These are phyloP conservation scores for Blastobasis adustella DNA, from an alignment of 2,888 invertebrate species.

Conservation along the genomic window DNA sequence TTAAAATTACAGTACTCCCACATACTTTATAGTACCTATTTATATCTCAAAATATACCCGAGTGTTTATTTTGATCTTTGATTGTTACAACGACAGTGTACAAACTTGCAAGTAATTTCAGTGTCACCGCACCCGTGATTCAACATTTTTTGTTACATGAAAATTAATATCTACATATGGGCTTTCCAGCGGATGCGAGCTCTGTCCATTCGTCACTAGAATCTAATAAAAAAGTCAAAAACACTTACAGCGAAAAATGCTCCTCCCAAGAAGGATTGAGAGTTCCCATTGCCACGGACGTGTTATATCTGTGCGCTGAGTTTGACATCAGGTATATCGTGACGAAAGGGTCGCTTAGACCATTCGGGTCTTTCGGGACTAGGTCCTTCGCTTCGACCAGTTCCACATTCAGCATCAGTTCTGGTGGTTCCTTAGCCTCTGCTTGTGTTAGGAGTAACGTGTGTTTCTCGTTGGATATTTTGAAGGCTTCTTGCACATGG, in stretches of 20 bases:
- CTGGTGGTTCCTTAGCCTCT: constrained; percentile 87
- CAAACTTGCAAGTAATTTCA: too few species aligned
- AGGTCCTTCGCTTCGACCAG: constrained; percentile 91
- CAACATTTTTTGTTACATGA: too few species aligned
- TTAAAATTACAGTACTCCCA: too few species aligned
- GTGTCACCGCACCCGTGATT: too few species aligned
- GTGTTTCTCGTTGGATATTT: constrained; percentile 85
- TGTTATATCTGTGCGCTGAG: constrained; percentile 86
- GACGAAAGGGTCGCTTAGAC: constrained; percentile 98
- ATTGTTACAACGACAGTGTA: too few species aligned
- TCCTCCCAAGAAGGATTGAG: constrained; percentile 97
- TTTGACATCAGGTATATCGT: constrained; percentile 90
- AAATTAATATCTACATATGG: too few species aligned
- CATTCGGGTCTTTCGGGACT: constrained; percentile 89
- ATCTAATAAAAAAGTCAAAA: not conserved
- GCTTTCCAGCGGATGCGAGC: too few species aligned
- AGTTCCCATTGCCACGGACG: constrained; percentile 92
- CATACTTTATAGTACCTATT: too few species aligned
- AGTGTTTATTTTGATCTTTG: too few species aligned
- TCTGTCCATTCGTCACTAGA: not conserved
- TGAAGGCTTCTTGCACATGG: constrained; percentile 85
- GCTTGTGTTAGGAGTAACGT: constrained; percentile 81
- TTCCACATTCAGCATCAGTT: constrained; percentile 88
- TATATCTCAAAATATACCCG: too few species aligned
- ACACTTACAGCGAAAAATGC: constrained; percentile 93